phyloP scores from a whole-genome alignment of 2,888 invertebrate genomes.

The Pollenia angustigena region DNA sequence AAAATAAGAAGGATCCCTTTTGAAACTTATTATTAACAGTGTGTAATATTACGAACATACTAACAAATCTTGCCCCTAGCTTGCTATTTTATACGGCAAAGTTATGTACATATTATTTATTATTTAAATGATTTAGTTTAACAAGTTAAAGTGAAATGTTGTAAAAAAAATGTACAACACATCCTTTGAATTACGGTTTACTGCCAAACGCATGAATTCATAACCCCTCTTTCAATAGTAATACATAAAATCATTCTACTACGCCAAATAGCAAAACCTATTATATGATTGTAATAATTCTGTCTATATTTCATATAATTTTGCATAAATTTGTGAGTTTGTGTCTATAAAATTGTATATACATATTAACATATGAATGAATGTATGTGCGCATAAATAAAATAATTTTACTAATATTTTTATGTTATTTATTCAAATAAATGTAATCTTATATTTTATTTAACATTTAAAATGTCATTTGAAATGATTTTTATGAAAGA shows the following conservation, averaged over 20 bases:
- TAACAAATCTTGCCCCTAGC: background rate
- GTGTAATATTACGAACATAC: background rate
- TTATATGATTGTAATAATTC: no score
- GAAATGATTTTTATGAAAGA: background rate
- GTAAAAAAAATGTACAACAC: background rate
- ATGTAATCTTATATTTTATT: background rate
- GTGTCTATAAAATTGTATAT: background rate
- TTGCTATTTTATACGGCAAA: background rate
- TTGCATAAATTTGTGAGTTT: no score
- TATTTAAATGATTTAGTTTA: conserved; percentile 22
- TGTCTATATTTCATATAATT: no score
- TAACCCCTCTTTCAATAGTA: no score
- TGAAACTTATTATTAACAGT: no score
- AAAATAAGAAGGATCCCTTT: no score
- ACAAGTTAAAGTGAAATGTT: conserved; percentile 17
- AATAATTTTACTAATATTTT: no score
- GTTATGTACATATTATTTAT: background rate
- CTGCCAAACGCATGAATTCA: background rate
- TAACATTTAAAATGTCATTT: conserved; percentile 25
- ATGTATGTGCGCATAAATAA: background rate
- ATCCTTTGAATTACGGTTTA: background rate
- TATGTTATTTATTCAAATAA: conserved; percentile 13
- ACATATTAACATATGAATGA: no score
- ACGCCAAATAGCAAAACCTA: no score
- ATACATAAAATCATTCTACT: no score